phyloP scores from a whole-genome alignment of 2,113 vertebrate genomes.

The Eptatretus burgeri region DNA sequence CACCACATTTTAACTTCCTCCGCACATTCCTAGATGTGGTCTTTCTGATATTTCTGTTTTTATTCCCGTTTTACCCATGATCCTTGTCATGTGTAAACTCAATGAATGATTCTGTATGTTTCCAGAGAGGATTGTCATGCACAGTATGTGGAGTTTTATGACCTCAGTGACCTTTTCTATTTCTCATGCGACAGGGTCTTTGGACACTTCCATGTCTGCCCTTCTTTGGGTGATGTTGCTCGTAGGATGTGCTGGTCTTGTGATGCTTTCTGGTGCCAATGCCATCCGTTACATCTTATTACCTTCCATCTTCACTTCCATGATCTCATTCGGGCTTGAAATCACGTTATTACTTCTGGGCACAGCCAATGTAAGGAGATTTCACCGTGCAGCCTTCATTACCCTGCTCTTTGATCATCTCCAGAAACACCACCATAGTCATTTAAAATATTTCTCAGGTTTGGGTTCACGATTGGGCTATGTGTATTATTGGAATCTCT shows the following conservation, averaged over 20 bases:
- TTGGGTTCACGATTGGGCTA: background rate
- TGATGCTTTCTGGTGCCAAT: constrained; percentile 46
- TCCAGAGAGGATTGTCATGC: too few relatives aligned
- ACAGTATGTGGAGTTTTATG: too few relatives aligned
- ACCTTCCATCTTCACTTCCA: constrained; percentile 49
- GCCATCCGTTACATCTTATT: constrained; percentile 51
- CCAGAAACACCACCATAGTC: too few relatives aligned
- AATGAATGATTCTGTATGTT: too few relatives aligned
- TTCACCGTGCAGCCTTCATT: background rate
- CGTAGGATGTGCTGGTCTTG: constrained; percentile 39
- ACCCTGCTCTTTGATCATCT: background rate
- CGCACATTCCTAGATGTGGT: too few relatives aligned
- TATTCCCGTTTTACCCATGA: too few relatives aligned
- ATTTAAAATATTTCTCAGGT: background rate
- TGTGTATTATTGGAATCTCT: too few relatives aligned
- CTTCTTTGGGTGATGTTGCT: constrained; percentile 61
- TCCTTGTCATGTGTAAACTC: too few relatives aligned
- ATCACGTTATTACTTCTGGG: constrained; percentile 62
- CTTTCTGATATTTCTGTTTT: too few relatives aligned
- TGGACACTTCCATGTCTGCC: constrained; percentile 44
- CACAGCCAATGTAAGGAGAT: constrained; percentile 27
- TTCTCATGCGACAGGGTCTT: constrained; percentile 19
- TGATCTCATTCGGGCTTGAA: constrained; percentile 71
- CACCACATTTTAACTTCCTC: too few relatives aligned
- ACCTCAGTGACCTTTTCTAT: background rate